These are phyloP conservation scores for Bombus confusus DNA, from an alignment of 1,140 invertebrate species.

Conservation along the genomic window DNA sequence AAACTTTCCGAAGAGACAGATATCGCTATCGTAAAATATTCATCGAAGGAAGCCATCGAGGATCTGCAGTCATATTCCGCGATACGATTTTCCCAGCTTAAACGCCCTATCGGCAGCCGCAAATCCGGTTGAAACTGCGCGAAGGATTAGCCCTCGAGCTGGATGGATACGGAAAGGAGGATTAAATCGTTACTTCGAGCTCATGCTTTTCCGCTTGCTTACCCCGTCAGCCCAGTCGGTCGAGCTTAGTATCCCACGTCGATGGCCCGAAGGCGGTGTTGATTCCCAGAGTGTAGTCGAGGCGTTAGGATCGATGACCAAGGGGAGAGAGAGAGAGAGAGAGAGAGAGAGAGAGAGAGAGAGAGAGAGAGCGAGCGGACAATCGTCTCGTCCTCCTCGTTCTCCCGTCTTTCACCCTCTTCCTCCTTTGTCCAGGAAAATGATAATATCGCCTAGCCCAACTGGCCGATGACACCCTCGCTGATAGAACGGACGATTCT, in stretches of 20 bases:
- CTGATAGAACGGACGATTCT: slow-evolving; percentile 62
- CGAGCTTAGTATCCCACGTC: slow-evolving; percentile 55
- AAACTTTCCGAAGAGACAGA: not conserved
- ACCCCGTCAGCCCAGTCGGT: slow-evolving; percentile 54
- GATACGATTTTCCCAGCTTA: slow-evolving; percentile 10
- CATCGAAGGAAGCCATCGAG: not conserved
- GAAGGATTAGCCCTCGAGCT: slow-evolving; percentile 33
- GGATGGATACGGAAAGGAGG: slow-evolving; percentile 53
- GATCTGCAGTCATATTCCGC: not conserved
- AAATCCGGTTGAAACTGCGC: slow-evolving; percentile 41
- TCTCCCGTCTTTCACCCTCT: not conserved
- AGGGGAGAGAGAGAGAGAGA: no score
- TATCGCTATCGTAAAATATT: slow-evolving; percentile 1
- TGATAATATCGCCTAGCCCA: slow-evolving; percentile 70
- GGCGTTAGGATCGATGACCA: slow-evolving; percentile 69
- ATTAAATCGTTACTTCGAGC: slow-evolving; percentile 64
- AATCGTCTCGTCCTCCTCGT: slow-evolving; percentile 2
- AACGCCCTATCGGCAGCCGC: slow-evolving; percentile 30
- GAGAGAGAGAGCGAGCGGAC: not conserved
- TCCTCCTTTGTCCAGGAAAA: slow-evolving; percentile 4
- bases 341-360: not conserved
- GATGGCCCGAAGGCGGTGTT: slow-evolving; percentile 55
- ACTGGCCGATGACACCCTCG: slow-evolving; percentile 73
- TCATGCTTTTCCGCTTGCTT: slow-evolving; percentile 65
- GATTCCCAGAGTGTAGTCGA: slow-evolving; percentile 56